A percentile compares a stretch with the other conserved stretches of the same genome.
These are phyloP conservation scores for Taeniopygia guttata DNA, from an alignment of 2,797 vertebrate genomes.

Conservation along the genomic window DNA sequence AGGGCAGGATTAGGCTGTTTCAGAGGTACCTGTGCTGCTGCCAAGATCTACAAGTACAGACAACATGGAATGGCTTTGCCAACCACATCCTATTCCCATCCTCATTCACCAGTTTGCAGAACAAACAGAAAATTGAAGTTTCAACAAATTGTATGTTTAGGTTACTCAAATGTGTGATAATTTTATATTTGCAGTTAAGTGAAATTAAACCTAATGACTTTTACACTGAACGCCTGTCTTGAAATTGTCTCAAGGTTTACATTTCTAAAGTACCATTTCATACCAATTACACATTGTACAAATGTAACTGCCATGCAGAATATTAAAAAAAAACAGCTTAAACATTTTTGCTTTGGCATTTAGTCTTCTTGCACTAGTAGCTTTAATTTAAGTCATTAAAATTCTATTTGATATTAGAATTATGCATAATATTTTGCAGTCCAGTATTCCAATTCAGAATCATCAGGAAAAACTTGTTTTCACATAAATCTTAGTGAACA, in stretches of 20 bases:
- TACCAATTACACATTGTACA: background rate
- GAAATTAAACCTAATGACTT: background rate
- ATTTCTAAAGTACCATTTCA: background rate
- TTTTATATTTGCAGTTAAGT: background rate
- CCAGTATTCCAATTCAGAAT: background rate
- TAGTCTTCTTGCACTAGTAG: background rate
- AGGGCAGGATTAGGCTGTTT: background rate
- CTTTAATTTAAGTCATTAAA: background rate
- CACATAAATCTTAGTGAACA: background rate
- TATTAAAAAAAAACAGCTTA: background rate
- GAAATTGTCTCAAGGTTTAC: background rate
- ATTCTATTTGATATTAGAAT: background rate
- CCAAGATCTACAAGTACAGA: background rate
- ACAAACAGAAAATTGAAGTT: background rate
- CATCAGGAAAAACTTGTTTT: background rate
- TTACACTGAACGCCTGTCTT: background rate
- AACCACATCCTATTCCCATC: background rate
- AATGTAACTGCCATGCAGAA: background rate
- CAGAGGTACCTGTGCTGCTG: accelerated
- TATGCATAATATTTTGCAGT: background rate
- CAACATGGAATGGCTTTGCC: accelerated
- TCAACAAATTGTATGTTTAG: background rate
- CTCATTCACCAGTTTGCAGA: background rate
- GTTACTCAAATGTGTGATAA: background rate
- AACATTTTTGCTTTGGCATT: background rate